These are phyloP conservation scores for Malacoraja senta DNA, from an alignment of 2,797 vertebrate genomes.

Conservation along the genomic window DNA sequence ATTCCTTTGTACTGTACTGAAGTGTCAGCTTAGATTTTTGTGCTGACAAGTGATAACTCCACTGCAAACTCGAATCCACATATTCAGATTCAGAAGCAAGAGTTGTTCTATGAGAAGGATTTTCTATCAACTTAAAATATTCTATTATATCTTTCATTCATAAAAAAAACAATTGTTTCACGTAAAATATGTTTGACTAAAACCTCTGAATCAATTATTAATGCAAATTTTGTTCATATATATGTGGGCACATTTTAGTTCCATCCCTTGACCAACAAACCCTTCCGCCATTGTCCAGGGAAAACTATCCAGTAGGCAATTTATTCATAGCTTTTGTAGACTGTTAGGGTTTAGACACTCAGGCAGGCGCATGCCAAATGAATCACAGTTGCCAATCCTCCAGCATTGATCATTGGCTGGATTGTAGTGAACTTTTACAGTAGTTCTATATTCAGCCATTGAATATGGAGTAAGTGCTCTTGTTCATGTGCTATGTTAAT, in stretches of 20 bases:
- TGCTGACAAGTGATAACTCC: background rate
- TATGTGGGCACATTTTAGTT: background rate
- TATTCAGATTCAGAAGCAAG: background rate
- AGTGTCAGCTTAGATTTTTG: background rate
- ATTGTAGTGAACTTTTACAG: no score
- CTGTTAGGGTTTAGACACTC: background rate
- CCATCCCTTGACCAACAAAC: no score
- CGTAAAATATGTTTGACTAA: background rate
- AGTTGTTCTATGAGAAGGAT: background rate
- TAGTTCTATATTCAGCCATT: no score
- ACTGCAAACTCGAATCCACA: background rate
- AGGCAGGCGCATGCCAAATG: background rate
- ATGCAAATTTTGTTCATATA: background rate
- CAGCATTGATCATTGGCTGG: no score
- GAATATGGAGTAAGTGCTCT: no score
- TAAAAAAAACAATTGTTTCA: background rate
- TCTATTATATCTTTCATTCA: background rate
- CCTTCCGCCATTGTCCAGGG: background rate
- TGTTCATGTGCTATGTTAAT: no score
- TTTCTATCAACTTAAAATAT: background rate
- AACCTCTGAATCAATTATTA: background rate
- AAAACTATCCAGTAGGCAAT: background rate
- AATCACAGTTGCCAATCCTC: background rate
- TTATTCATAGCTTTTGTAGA: no score
- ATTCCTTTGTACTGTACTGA: background rate